These are phyloP conservation scores for Smutsia gigantea DNA, from an alignment of 2,797 vertebrate species.

Conservation along the genomic window DNA sequence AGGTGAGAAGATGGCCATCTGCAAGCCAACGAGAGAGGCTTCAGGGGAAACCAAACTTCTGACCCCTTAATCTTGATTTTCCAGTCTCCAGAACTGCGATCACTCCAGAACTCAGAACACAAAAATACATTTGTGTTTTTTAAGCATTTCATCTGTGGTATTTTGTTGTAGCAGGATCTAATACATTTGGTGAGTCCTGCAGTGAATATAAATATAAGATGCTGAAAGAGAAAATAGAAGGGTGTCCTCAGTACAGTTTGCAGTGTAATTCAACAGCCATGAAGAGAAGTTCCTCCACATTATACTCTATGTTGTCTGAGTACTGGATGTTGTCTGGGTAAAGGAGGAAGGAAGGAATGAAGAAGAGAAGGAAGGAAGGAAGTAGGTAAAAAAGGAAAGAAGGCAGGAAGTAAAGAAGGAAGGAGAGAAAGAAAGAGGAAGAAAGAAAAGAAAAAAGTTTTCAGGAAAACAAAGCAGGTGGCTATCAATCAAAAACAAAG, in stretches of 20 bases:
- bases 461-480: background rate
- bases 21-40: background rate
- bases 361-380: no score
- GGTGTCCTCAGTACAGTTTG: background rate
- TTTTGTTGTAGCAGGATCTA: background rate
- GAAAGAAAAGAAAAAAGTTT: background rate
- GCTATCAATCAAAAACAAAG: background rate
- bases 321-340: no score
- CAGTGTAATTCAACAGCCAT: background rate
- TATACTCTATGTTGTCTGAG: background rate
- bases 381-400: no score
- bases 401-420: no score
- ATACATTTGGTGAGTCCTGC: background rate
- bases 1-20: background rate
- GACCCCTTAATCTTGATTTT: background rate
- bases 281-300: background rate
- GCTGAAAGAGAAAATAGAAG: background rate
- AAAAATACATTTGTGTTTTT: background rate
- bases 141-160: background rate
- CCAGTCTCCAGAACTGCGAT: background rate
- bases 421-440: no score
- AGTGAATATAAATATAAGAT: background rate
- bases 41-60: background rate
- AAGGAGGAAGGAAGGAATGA: no score
- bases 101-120: background rate